Base-by-base conservation (phyloP, 2,113 vertebrate species). In the Bambusicola thoracicus region DNA sequence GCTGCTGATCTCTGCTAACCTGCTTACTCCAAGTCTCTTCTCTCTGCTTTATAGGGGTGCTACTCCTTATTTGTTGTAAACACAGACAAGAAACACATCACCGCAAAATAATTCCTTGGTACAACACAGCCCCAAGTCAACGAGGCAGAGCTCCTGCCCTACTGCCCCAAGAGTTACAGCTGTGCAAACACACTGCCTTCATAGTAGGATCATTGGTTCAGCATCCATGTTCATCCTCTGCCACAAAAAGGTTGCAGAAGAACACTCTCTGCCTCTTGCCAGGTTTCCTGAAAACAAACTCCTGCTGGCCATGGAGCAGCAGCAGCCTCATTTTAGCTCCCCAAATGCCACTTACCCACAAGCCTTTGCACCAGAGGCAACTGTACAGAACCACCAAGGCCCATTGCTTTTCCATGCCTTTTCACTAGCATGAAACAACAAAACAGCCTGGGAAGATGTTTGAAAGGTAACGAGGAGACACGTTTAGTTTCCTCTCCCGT, bases 111-210 rank as follows among this genome's bases (percentile, higher is more conserved):
- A 4, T 12, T 80, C 58, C 55, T 81, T 19, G 55, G 62, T 32
- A 40, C 48, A 81, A 67, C 15, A 48, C 0, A 70, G 41, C 29
- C 38, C 46, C 67, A 74, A 25, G 38, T 74, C 53, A 66, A 17
- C 17, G 34, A 51, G 5, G 40, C 2, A 62, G 36, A 94, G 51
- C 36, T 48, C 72, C 36, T 75, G 16, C 44, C 73, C 49, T 51
- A 15, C 13, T 30, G 27, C n/a, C 32, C 24, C 20, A 49, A n/a
- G 6, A 16, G 34, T 11, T 36, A 7, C 30, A 32, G 55, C 59
- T 13, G 3, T 6, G 51, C 0, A 0, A 4, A 17, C 49, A 44
- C 21, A 13, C 66, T 32, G 59, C 24, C 40, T 48, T 16, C 56
- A 36, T 6, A 48, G 25, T 2, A 72, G 43, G 13, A 19, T 30